phyloP scores from a whole-genome alignment of 2,888 invertebrate genomes.

The Chrysolina americana region DNA sequence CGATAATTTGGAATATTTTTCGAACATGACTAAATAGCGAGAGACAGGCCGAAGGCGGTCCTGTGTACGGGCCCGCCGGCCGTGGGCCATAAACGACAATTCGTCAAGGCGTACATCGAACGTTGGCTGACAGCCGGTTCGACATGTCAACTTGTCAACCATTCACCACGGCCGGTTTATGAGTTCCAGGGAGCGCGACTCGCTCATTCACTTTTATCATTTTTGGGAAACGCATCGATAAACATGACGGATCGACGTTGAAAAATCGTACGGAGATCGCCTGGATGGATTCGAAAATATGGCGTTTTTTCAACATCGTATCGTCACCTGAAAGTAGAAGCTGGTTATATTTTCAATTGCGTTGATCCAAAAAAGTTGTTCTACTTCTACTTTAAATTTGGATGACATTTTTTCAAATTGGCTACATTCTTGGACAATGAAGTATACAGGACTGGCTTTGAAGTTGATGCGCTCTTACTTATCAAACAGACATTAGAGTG shows the following conservation, averaged over 20 bases:
- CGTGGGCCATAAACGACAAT: conserved; percentile 44
- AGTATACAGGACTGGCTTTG: no score
- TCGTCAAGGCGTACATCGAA: conserved; percentile 53
- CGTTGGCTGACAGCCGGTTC: conserved; percentile 41
- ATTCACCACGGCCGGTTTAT: conserved; percentile 54
- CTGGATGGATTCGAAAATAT: neutral
- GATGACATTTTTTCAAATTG: no score
- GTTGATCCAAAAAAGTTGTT: no score
- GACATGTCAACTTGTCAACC: conserved; percentile 64
- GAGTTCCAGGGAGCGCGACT: conserved; percentile 60
- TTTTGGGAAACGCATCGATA: conserved; percentile 43
- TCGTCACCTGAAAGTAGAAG: no score
- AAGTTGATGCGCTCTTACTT: neutral
- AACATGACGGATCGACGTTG: conserved; percentile 23
- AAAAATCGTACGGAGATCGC: neutral
- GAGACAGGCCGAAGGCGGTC: neutral
- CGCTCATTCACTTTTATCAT: conserved; percentile 36
- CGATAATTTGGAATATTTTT: no score
- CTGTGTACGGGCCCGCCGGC: conserved; percentile 13
- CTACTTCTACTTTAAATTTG: no score
- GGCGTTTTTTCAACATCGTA: neutral
- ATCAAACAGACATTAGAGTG: no score
- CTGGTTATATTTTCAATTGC: no score
- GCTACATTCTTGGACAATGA: no score
- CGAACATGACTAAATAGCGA: neutral